Percentiles rank a stretch among this genome's conserved stretches.
Conservation (phyloP, 30 jellyfish, hydroid and myxozoan genomes). For the Turritopsis dohrnii region DNA sequence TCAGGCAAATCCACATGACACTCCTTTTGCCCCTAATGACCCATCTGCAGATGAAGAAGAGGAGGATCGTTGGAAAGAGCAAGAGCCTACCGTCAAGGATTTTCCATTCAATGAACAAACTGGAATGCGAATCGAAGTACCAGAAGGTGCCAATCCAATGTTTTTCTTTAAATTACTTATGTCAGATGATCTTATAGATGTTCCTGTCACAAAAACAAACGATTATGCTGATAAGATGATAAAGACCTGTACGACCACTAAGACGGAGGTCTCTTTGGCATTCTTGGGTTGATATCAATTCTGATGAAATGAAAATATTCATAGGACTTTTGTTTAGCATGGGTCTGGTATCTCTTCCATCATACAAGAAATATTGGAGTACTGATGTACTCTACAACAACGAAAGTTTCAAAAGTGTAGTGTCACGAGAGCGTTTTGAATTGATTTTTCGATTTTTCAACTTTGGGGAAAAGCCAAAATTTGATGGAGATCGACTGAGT, state of each 20-base stretch:
- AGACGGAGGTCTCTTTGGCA: neutral
- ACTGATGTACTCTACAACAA: constrained; percentile 13
- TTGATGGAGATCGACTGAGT: neutral
- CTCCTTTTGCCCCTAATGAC: neutral
- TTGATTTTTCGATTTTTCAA: constrained; percentile 8
- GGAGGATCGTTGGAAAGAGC: neutral
- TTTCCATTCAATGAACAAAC: neutral
- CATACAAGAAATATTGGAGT: constrained; percentile 23
- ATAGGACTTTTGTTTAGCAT: constrained; percentile 28
- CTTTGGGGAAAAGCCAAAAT: constrained; percentile 22
- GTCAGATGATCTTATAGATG: neutral
- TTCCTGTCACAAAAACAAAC: neutral
- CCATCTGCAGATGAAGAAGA: neutral
- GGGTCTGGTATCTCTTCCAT: constrained; percentile 34
- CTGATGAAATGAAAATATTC: constrained; percentile 29
- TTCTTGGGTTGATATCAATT: neutral
- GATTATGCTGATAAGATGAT: neutral
- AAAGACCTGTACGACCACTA: constrained; percentile 21
- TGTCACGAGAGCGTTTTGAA: constrained; percentile 34
- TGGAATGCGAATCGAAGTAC: neutral
- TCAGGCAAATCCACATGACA: neutral
- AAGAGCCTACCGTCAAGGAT: neutral
- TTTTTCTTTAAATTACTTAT: neutral
- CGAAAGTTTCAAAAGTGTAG: neutral
- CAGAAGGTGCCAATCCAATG: neutral